A percentile compares a stretch with the other conserved stretches of the same genome.
Evolutionary conservation across 2,888 invertebrate genomes (phyloP).

Genomic region (Enchytraeus crypticus): DNA sequence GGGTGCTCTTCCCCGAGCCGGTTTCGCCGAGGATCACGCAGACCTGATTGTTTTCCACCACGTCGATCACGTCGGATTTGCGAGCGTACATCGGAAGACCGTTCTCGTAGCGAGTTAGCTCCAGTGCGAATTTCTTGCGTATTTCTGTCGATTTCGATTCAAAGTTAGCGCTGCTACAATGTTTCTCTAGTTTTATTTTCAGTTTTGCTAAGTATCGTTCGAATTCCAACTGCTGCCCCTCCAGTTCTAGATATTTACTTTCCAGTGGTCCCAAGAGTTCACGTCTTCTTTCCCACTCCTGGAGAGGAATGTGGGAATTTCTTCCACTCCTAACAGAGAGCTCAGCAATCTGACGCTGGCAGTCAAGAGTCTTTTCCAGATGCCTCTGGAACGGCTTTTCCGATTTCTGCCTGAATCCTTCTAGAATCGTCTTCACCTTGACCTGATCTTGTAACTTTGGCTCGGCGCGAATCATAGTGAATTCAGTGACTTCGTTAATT

Average conservation of each 20-base stretch:
- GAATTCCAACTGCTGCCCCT: constrained; percentile 30
- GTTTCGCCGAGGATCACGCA: constrained; percentile 45
- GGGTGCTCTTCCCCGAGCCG: constrained; percentile 49
- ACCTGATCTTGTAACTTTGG: no score
- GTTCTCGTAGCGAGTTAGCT: constrained; percentile 29
- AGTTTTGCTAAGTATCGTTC: constrained; percentile 8
- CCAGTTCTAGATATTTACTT: constrained; percentile 28
- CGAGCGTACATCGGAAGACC: constrained; percentile 42
- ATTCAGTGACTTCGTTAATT: no score
- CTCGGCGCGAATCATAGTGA: no score
- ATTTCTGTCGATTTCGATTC: constrained; percentile 10
- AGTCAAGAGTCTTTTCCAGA: neutral
- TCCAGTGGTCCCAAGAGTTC: neutral
- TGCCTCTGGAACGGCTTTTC: neutral
- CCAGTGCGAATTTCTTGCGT: constrained; percentile 29
- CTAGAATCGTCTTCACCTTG: no score
- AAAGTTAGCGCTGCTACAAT: neutral
- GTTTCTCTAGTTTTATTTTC: neutral
- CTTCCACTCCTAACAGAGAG: neutral
- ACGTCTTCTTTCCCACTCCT: neutral
- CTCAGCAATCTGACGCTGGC: neutral
- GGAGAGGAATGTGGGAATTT: neutral
- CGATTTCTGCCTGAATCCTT: neutral
- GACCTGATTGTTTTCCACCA: constrained; percentile 35
- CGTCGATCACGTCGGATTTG: constrained; percentile 31